Evolutionary conservation across 2,888 invertebrate species (phyloP).

Genomic region (Lasioglossum leucozonium): DNA sequence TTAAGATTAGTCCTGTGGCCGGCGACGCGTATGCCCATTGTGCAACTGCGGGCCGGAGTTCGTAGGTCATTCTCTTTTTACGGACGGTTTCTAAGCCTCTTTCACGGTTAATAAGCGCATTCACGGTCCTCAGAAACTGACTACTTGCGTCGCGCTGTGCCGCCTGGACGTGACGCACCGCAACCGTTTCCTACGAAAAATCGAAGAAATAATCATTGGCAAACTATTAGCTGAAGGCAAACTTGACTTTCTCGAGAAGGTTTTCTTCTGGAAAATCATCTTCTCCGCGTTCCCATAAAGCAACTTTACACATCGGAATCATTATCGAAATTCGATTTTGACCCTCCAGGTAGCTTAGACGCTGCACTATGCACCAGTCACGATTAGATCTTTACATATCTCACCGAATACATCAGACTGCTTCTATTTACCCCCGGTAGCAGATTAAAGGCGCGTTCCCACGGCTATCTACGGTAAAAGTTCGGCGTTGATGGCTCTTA

Average conservation of each 20-base stretch:
- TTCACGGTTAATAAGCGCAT: constrained; percentile 51
- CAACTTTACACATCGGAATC: neutral
- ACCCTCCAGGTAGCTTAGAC: neutral
- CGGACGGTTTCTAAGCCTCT: constrained; percentile 35
- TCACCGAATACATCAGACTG: neutral
- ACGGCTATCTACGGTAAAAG: neutral
- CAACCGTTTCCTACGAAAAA: neutral
- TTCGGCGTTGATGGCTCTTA: neutral
- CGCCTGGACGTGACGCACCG: neutral
- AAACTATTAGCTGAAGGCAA: neutral
- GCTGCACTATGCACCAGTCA: neutral
- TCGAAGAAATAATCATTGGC: neutral
- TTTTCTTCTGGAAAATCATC: neutral
- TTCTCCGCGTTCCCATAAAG: neutral
- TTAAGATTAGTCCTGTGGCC: constrained; percentile 70
- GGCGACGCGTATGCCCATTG: constrained; percentile 48
- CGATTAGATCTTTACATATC: neutral
- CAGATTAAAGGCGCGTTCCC: constrained; percentile 5
- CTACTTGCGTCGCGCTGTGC: neutral
- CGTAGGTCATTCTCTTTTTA: constrained; percentile 53
- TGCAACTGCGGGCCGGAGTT: constrained; percentile 34
- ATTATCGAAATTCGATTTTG: neutral
- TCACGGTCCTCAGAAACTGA: constrained; percentile 27
- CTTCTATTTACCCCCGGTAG: neutral
- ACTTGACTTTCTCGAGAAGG: neutral